These are phyloP conservation scores for Pterocles burchelli DNA, from an alignment of 2,113 vertebrate genomes.

Conservation along the genomic window DNA sequence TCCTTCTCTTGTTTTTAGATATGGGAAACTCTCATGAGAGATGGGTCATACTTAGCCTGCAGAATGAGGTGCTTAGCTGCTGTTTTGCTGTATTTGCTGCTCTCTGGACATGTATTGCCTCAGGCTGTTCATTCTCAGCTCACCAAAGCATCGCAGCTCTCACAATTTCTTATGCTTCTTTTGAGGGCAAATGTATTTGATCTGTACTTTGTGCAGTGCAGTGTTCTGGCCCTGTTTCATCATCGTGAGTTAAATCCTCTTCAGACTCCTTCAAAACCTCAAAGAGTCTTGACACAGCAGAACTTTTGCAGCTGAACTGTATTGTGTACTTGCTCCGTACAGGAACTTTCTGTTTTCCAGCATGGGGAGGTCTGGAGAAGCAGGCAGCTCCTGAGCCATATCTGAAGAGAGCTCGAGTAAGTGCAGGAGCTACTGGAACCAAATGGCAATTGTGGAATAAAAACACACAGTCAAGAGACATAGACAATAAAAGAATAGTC, in stretches of 20 bases:
- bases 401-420: neutral
- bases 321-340: neutral
- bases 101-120: slow-evolving; percentile 50
- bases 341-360: neutral
- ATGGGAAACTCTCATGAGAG: neutral
- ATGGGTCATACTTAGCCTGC: neutral
- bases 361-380: neutral
- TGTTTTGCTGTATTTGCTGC: neutral
- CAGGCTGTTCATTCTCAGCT: slow-evolving; percentile 37
- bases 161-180: slow-evolving; percentile 23
- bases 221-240: slow-evolving; percentile 21
- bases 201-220: slow-evolving; percentile 22
- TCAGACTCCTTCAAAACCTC: neutral
- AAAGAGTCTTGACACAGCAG: neutral
- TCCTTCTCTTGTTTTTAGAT: neutral
- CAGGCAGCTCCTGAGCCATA: neutral
- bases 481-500: neutral
- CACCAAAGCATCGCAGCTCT: neutral
- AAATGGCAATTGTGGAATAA: neutral
- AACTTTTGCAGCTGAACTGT: neutral
- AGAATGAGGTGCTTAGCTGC: neutral
- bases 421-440: neutral
- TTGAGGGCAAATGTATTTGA: slow-evolving; percentile 32
- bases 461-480: neutral
- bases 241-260: slow-evolving; percentile 15